phyloP scores from a whole-genome alignment of 1,140 invertebrate genomes.

The Cephus cinctus region DNA sequence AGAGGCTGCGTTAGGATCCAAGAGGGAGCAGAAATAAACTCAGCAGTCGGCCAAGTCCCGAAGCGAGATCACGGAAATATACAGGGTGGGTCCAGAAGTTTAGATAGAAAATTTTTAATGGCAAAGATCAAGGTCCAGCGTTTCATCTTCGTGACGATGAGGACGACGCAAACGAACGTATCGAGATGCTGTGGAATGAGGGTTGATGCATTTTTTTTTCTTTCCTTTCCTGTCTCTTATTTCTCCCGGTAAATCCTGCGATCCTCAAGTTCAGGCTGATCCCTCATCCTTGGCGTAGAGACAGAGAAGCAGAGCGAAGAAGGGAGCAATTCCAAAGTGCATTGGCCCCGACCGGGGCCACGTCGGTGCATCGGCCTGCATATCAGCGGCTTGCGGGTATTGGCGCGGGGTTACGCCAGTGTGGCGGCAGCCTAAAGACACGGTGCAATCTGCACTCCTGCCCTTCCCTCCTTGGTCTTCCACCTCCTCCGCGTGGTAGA shows the following conservation, averaged over 20 bases:
- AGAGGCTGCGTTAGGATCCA: too few relatives aligned
- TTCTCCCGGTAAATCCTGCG: background rate
- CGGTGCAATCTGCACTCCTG: conserved; percentile 28
- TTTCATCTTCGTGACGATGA: too few relatives aligned
- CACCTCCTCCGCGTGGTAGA: conserved; percentile 6
- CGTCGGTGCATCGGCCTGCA: conserved; percentile 33
- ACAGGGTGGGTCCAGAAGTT: too few relatives aligned
- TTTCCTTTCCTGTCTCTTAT: too few relatives aligned
- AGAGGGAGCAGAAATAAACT: too few relatives aligned
- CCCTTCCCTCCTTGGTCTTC: conserved; percentile 1
- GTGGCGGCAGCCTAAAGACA: conserved; percentile 1
- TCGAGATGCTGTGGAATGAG: too few relatives aligned
- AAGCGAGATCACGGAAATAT: too few relatives aligned
- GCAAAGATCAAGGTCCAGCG: too few relatives aligned
- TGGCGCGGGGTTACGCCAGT: conserved; percentile 22
- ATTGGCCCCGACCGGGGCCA: conserved; percentile 27
- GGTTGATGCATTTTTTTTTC: too few relatives aligned
- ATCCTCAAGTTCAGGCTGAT: background rate
- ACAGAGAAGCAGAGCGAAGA: background rate
- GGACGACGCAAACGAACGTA: too few relatives aligned
- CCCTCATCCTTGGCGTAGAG: background rate
- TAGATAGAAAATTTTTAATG: too few relatives aligned
- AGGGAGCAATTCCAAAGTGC: conserved; percentile 2
- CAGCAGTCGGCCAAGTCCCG: too few relatives aligned
- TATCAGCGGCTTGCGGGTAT: conserved; percentile 21